Percentiles rank a stretch among this genome's conserved stretches.
These are phyloP conservation scores for Merops nubicus DNA, from an alignment of 2,113 vertebrate genomes.

Conservation along the genomic window DNA sequence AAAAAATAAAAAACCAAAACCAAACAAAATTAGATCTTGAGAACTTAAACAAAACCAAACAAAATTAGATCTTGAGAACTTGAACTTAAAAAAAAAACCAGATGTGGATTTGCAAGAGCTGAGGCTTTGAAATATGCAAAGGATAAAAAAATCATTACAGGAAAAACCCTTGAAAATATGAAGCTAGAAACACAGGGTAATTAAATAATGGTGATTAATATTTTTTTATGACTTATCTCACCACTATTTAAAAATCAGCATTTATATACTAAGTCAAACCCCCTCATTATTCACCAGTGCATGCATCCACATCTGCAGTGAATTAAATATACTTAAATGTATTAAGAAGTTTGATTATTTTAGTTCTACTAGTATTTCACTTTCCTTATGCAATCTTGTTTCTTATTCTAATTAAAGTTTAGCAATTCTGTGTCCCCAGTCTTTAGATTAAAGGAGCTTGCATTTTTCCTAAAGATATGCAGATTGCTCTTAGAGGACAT, in stretches of 20 bases:
- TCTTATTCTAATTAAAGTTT: background rate
- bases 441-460: background rate
- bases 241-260: background rate
- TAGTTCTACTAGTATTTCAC: background rate
- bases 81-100: background rate
- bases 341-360: background rate
- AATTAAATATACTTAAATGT: background rate
- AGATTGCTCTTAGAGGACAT: background rate
- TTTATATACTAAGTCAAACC: background rate
- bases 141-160: background rate
- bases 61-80: background rate
- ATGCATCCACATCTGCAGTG: too few species aligned
- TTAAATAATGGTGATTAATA: background rate
- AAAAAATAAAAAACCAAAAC: too few species aligned
- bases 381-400: background rate
- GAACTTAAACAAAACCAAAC: background rate
- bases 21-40: background rate
- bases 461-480: background rate
- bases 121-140: background rate
- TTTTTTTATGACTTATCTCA: background rate
- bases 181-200: background rate
- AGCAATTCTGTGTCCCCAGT: background rate
- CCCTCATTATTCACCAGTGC: background rate
- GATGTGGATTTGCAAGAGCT: background rate
- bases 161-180: background rate